phyloP scores from a whole-genome alignment of 2,888 invertebrate species.

The Ormia ochracea region DNA sequence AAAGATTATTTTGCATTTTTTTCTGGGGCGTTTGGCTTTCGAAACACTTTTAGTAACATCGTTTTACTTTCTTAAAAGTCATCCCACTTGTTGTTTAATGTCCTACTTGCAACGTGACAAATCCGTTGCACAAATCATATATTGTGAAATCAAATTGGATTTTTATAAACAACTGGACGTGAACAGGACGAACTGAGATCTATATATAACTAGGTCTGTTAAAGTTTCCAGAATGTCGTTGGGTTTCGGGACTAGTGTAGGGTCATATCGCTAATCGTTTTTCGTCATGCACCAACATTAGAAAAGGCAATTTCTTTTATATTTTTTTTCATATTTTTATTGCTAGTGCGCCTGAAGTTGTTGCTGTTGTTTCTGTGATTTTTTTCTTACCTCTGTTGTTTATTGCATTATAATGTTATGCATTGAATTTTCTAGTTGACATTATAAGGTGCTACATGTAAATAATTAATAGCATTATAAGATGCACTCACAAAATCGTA shows the following conservation, averaged over 20 bases:
- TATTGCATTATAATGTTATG: constrained; percentile 61
- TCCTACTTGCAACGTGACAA: no score
- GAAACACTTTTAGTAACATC: not conserved
- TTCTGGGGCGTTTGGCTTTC: not conserved
- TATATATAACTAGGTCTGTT: not conserved
- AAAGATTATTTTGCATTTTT: constrained; percentile 21
- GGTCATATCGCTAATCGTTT: constrained; percentile 28
- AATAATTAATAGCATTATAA: constrained; percentile 77
- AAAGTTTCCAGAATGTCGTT: not conserved
- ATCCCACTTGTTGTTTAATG: not conserved
- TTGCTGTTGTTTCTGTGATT: not conserved
- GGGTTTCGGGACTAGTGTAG: not conserved
- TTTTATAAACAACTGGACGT: no score
- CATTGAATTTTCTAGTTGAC: constrained; percentile 67
- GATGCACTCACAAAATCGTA: constrained; percentile 77
- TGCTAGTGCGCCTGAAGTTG: constrained; percentile 1
- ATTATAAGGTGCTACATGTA: constrained; percentile 76
- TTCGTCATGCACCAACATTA: constrained; percentile 6
- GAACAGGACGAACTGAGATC: no score
- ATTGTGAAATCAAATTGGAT: no score
- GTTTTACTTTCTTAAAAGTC: constrained; percentile 24
- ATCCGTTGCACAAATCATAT: no score
- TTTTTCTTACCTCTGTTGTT: constrained; percentile 39
- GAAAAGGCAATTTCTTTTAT: not conserved
- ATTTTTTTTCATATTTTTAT: not conserved